phyloP scores from a whole-genome alignment of 1,140 invertebrate genomes.

The Bombus difficillimus region DNA sequence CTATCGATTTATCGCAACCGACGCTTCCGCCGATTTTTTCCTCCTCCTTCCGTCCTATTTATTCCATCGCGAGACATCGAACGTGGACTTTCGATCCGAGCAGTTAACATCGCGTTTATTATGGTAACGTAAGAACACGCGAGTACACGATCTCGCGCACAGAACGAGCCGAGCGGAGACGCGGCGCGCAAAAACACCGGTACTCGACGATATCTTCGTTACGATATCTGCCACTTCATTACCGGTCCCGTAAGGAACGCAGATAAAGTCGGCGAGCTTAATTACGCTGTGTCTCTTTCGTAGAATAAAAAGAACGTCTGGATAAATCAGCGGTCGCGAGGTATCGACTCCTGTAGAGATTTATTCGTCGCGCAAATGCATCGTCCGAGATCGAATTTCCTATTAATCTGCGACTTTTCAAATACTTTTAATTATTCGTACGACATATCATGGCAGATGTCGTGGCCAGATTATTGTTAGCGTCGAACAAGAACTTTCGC shows the following conservation, averaged over 20 bases:
- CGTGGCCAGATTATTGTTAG: too few relatives aligned
- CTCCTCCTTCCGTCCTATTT: background rate
- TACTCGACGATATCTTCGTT: slow-evolving; percentile 23
- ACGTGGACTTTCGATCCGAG: background rate
- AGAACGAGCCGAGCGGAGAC: background rate
- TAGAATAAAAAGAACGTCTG: background rate
- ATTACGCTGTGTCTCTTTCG: slow-evolving; percentile 8
- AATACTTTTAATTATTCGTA: background rate
- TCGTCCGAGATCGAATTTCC: background rate
- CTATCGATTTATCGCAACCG: background rate
- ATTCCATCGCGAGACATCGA: background rate
- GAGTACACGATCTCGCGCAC: background rate
- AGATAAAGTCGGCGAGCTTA: slow-evolving; percentile 13
- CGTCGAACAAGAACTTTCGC: too few relatives aligned
- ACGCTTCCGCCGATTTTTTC: background rate
- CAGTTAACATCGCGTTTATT: background rate
- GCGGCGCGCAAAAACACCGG: slow-evolving; percentile 3
- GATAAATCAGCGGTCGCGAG: background rate
- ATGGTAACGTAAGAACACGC: background rate
- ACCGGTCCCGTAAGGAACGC: slow-evolving; percentile 37
- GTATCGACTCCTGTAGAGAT: background rate
- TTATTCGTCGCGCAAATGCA: slow-evolving; percentile 7
- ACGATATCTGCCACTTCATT: slow-evolving; percentile 44
- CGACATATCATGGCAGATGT: too few relatives aligned
- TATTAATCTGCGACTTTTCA: background rate